These are phyloP conservation scores for Amniataba percoides DNA, from an alignment of 2,797 vertebrate genomes.

Conservation along the genomic window DNA sequence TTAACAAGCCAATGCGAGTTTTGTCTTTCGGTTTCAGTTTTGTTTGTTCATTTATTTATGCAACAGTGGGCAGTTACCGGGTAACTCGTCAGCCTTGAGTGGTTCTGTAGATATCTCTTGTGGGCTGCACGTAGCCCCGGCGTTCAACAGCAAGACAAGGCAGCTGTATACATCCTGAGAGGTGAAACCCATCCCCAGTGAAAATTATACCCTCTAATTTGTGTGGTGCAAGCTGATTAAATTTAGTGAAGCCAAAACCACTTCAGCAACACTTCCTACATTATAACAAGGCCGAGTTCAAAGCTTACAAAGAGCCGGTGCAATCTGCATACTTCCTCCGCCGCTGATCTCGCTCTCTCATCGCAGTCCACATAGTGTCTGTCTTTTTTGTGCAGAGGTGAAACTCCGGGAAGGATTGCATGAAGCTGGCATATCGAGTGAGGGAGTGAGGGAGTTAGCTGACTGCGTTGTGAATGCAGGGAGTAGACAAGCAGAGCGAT, in stretches of 20 bases:
- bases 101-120: background rate
- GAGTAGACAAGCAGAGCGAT: slow-evolving; percentile 72
- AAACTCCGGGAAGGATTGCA: slow-evolving; percentile 57
- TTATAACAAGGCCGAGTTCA: background rate
- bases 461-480: slow-evolving; percentile 67
- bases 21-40: background rate
- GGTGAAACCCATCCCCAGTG: background rate
- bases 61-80: background rate
- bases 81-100: background rate
- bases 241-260: background rate
- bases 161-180: background rate
- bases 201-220: background rate
- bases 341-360: slow-evolving; percentile 10
- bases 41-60: too few species aligned
- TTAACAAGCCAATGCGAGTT: background rate
- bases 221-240: background rate
- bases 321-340: background rate
- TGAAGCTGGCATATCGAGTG: slow-evolving; percentile 42
- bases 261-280: background rate
- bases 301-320: slow-evolving; percentile 8
- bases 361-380: slow-evolving; percentile 13
- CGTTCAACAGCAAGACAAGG: background rate
- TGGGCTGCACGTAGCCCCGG: background rate
- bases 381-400: slow-evolving; percentile 22
- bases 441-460: slow-evolving; percentile 46